phyloP scores from a whole-genome alignment of 2,888 invertebrate genomes.

The Leptinotarsa rubiginosa region DNA sequence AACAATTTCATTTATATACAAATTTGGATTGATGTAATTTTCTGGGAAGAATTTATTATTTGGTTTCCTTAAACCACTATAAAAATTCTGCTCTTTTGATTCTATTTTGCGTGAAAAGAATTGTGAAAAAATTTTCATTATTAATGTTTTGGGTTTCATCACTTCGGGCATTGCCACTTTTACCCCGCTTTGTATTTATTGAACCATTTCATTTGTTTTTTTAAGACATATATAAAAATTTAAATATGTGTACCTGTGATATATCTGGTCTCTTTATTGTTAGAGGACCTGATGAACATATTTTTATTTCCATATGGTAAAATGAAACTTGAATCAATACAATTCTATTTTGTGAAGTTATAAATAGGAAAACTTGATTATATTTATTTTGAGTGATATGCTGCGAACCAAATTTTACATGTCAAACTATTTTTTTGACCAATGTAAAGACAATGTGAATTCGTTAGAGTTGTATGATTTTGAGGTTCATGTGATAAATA shows the following conservation, averaged over 20 bases:
- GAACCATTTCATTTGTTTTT: neutral
- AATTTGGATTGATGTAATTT: too few relatives aligned
- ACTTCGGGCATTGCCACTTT: too few relatives aligned
- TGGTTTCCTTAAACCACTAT: neutral
- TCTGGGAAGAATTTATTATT: too few relatives aligned
- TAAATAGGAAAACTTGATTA: constrained; percentile 27
- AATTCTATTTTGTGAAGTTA: constrained; percentile 35
- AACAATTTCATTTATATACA: too few relatives aligned
- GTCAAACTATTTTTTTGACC: constrained; percentile 18
- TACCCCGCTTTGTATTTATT: too few relatives aligned
- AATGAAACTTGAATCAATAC: too few relatives aligned
- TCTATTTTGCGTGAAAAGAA: neutral
- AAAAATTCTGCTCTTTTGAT: neutral
- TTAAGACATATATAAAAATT: neutral
- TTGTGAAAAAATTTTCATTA: too few relatives aligned
- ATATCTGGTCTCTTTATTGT: neutral
- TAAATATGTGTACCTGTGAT: neutral
- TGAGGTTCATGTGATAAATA: constrained; percentile 46
- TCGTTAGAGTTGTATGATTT: constrained; percentile 22
- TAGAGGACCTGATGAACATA: neutral
- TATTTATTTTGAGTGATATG: constrained; percentile 27
- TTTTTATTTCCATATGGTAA: too few relatives aligned
- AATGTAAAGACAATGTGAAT: constrained; percentile 22
- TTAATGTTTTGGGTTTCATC: too few relatives aligned
- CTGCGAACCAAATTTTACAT: constrained; percentile 30